phyloP scores from a whole-genome alignment of 2,113 vertebrate species.

The Alethe castanea region DNA sequence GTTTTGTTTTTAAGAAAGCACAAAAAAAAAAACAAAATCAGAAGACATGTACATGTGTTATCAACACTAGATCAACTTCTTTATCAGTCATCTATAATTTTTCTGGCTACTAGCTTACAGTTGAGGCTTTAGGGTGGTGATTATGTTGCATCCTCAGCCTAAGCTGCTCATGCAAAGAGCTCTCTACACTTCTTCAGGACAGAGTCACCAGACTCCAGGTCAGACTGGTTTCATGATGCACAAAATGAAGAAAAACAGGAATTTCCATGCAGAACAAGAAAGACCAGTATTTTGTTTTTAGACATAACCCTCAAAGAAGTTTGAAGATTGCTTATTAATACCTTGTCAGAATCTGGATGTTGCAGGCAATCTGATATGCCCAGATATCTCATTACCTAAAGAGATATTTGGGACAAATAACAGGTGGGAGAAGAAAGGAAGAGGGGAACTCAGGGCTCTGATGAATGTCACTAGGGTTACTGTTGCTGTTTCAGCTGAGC shows the following conservation, averaged over 20 bases:
- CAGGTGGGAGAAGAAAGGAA: neutral
- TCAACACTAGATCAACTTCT: neutral
- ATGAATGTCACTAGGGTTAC: neutral
- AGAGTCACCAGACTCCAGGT: neutral
- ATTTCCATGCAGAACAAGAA: neutral
- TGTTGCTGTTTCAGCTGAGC: neutral
- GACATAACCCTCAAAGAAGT: neutral
- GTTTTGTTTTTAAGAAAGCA: neutral
- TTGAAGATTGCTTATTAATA: neutral
- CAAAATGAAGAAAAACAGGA: neutral
- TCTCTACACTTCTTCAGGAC: neutral
- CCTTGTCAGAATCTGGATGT: neutral
- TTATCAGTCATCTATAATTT: neutral
- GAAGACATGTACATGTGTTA: neutral
- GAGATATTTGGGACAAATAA: neutral
- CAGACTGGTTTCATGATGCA: neutral
- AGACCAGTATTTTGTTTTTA: neutral
- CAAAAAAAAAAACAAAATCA: neutral
- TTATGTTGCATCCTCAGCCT: neutral
- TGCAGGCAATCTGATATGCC: neutral
- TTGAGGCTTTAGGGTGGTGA: neutral
- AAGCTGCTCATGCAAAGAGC: neutral
- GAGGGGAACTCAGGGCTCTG: neutral
- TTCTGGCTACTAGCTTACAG: neutral
- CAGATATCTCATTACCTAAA: neutral